phyloP scores from a whole-genome alignment of 2,888 invertebrate species.

The Pollenia angustigena region DNA sequence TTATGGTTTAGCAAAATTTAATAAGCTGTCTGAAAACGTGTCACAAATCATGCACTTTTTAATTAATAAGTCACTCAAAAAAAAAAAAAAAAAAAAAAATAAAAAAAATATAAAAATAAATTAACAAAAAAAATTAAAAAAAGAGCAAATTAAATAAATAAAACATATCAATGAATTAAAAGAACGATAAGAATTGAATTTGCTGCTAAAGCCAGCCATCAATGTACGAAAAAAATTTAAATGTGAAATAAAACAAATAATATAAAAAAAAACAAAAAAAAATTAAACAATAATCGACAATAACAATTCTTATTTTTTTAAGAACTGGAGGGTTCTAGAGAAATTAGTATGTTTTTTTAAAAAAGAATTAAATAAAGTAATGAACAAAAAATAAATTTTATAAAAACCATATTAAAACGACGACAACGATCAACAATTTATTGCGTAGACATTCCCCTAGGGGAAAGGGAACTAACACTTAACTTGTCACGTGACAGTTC shows the following conservation, averaged over 20 bases:
- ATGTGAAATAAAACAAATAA: neutral
- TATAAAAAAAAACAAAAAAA: neutral
- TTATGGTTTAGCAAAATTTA: conserved; percentile 17
- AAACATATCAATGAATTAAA: neutral
- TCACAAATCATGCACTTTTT: conserved; percentile 35
- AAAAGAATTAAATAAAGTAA: neutral
- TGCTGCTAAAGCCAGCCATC: neutral
- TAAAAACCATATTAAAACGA: too few relatives aligned
- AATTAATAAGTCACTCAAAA: conserved; percentile 36
- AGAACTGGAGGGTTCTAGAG: too few relatives aligned
- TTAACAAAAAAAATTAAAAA: too few relatives aligned
- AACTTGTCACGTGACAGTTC: too few relatives aligned
- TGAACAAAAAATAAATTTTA: neutral
- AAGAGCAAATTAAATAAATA: neutral
- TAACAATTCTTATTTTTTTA: too few relatives aligned
- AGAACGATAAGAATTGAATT: conserved; percentile 5
- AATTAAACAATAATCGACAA: too few relatives aligned
- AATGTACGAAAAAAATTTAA: neutral
- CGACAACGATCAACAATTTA: neutral
- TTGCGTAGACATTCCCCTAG: neutral
- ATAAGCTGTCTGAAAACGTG: conserved; percentile 26
- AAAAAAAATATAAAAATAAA: too few relatives aligned
- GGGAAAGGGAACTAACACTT: too few relatives aligned
- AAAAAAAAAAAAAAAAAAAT: neutral
- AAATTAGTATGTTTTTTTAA: too few relatives aligned